Evolutionary conservation across 2,797 vertebrate genomes (phyloP).

Genomic region (Molossus molossus): DNA sequence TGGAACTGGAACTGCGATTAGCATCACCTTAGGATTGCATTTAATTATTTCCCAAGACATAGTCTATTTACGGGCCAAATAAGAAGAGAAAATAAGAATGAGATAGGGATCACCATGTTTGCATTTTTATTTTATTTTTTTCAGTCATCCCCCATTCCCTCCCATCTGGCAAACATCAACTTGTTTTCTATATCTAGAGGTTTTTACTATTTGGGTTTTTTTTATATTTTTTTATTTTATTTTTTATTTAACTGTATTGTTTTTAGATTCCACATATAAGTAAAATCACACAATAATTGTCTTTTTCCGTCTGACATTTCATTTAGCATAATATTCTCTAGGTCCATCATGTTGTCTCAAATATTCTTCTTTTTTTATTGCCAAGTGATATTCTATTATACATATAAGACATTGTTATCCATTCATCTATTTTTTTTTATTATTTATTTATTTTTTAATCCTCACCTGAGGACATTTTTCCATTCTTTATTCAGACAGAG

Average conservation of each 20-base stretch:
- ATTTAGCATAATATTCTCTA: not conserved
- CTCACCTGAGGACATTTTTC: too few relatives aligned
- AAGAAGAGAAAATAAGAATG: not conserved
- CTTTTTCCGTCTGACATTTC: not conserved
- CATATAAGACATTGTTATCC: not conserved
- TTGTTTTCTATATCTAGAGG: not conserved
- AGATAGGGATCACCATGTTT: not conserved
- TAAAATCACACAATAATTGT: not conserved
- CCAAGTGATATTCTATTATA: not conserved
- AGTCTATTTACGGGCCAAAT: not conserved
- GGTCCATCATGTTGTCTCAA: not conserved
- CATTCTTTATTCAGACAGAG: too few relatives aligned
- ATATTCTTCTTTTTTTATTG: not conserved
- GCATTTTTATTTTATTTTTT: not conserved
- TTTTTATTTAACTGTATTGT: not conserved
- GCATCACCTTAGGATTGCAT: not conserved
- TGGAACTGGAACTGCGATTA: not conserved
- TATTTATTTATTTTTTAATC: too few relatives aligned
- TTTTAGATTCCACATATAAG: not conserved
- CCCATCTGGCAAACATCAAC: not conserved
- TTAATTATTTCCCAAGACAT: not conserved
- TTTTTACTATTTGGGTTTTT: not conserved
- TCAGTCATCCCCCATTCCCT: not conserved
- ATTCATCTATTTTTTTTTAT: not conserved
- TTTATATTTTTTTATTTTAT: too few relatives aligned